phyloP scores from a whole-genome alignment of 2,113 vertebrate genomes.

The Percina caprodes region DNA sequence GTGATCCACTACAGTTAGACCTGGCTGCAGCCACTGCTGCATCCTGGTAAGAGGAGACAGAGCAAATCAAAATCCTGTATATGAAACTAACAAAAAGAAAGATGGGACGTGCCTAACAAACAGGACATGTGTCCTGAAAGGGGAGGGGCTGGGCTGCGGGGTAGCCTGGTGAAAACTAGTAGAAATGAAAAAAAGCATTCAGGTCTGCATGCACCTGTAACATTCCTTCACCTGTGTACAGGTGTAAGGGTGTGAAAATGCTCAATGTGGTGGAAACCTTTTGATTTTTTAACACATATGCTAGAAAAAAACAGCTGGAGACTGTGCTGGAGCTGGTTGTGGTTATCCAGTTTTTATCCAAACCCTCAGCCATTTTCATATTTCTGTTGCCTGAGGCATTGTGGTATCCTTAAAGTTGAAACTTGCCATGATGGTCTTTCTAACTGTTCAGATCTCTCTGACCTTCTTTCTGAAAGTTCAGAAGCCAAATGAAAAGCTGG shows the following conservation, averaged over 20 bases:
- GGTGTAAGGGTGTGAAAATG: background rate
- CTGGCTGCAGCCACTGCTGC: slow-evolving; percentile 20
- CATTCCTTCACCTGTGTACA: slow-evolving; percentile 16
- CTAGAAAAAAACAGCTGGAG: background rate
- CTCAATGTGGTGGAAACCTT: background rate
- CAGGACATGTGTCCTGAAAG: slow-evolving; percentile 75
- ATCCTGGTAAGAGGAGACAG: slow-evolving; percentile 57
- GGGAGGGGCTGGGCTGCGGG: slow-evolving; percentile 33
- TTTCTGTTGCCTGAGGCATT: slow-evolving; percentile 26
- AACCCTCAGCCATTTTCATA: slow-evolving; percentile 44
- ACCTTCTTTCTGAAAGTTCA: background rate
- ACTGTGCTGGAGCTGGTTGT: background rate
- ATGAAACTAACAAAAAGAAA: slow-evolving; percentile 58
- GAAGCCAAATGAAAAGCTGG: background rate
- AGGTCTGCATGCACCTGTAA: slow-evolving; percentile 18
- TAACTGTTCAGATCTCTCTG: background rate
- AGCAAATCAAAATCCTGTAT: slow-evolving; percentile 83
- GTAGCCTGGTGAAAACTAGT: slow-evolving; percentile 58
- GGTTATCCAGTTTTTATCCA: background rate
- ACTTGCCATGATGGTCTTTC: slow-evolving; percentile 6
- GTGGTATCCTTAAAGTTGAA: slow-evolving; percentile 24
- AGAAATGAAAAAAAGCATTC: slow-evolving; percentile 40
- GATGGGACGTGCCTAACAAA: slow-evolving; percentile 62
- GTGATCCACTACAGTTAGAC: slow-evolving; percentile 75
- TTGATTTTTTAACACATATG: slow-evolving; percentile 8